phyloP scores from a whole-genome alignment of 2,888 invertebrate species.

The Mesodorylaimus sp. region DNA sequence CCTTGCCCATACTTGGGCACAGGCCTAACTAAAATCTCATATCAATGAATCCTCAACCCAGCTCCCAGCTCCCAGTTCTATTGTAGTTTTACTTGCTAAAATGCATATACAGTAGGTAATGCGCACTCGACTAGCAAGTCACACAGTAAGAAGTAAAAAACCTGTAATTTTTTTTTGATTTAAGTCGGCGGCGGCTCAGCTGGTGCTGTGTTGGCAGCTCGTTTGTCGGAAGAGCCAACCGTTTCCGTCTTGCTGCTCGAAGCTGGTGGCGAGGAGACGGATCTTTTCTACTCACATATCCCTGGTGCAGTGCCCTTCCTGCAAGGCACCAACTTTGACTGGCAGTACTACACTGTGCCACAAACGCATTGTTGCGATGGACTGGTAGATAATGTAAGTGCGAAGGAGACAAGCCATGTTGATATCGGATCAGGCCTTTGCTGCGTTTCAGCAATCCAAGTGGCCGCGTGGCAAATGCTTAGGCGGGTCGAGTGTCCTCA shows the following conservation, averaged over 20 bases:
- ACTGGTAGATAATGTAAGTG: conserved; percentile 17
- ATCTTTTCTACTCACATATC: conserved; percentile 12
- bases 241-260: conserved; percentile 20
- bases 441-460: conserved; percentile 16
- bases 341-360: conserved; percentile 20
- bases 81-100: no score
- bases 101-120: no score
- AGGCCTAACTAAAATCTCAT: no score
- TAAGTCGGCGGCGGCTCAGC: conserved; percentile 27
- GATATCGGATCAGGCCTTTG: no score
- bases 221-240: conserved; percentile 21
- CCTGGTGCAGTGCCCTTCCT: conserved; percentile 15
- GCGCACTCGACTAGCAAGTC: no score
- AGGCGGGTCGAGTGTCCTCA: conserved; percentile 25
- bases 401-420: no score
- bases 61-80: no score
- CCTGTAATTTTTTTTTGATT: no score
- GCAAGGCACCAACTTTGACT: conserved; percentile 18
- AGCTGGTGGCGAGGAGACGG: conserved; percentile 7
- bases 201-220: conserved; percentile 24
- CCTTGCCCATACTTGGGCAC: no score
- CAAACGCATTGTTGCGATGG: conserved; percentile 17
- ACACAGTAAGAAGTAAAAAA: no score
- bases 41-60: no score
- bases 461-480: conserved; percentile 26